These are phyloP conservation scores for Paralvinella palmiformis DNA, from an alignment of 1,140 invertebrate species.

Conservation along the genomic window DNA sequence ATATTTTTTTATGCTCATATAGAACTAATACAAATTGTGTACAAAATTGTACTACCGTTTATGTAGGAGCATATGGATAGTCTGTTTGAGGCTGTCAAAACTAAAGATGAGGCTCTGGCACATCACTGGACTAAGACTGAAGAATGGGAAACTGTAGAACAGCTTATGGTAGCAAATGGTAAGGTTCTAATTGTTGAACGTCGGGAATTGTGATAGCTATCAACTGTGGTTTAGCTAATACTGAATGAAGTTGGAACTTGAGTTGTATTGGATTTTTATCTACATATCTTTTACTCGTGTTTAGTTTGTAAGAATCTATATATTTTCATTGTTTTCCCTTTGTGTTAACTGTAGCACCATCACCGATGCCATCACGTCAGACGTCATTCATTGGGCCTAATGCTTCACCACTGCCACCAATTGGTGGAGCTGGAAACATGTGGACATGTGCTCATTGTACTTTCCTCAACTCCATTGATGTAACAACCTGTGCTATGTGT, in stretches of 20 bases:
- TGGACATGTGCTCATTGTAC: constrained; percentile 94
- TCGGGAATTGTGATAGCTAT: too few species aligned
- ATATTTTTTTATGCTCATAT: too few species aligned
- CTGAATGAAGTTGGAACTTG: too few species aligned
- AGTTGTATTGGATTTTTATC: too few species aligned
- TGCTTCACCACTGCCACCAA: constrained; percentile 36
- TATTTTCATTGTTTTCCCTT: too few species aligned
- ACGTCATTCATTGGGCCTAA: constrained; percentile 35
- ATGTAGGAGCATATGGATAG: constrained; percentile 66
- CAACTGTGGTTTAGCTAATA: too few species aligned
- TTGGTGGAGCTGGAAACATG: constrained; percentile 36
- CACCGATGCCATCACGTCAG: constrained; percentile 22
- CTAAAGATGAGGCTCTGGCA: constrained; percentile 64
- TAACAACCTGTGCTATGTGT: constrained; percentile 84
- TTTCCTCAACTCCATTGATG: constrained; percentile 73
- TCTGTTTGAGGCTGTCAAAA: constrained; percentile 70
- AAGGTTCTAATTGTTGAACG: constrained; percentile 20
- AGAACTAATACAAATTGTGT: too few species aligned
- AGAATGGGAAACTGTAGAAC: constrained; percentile 83
- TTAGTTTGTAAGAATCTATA: too few species aligned
- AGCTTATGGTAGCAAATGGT: constrained; percentile 67
- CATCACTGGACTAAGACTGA: constrained; percentile 70
- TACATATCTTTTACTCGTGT: too few species aligned
- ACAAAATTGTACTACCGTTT: too few species aligned
- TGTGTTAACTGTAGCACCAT: too few species aligned